These are phyloP conservation scores for Bostrychus sinensis DNA, from an alignment of 2,113 vertebrate genomes.

Conservation along the genomic window DNA sequence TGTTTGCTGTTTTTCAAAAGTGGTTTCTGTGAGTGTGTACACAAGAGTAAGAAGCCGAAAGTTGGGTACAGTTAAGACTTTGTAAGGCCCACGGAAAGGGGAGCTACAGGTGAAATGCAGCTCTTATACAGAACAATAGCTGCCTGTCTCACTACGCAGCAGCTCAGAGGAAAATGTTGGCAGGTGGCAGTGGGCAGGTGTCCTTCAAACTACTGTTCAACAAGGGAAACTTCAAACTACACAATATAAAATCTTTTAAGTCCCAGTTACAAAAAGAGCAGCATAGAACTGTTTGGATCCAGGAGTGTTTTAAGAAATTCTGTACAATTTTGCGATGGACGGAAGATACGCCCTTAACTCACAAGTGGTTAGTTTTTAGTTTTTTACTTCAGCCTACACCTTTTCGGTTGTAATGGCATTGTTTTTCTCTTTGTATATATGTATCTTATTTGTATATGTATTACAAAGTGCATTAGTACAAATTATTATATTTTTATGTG, in stretches of 20 bases:
- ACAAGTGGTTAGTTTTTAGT: too few relatives aligned
- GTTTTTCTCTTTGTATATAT: too few relatives aligned
- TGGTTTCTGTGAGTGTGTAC: not conserved
- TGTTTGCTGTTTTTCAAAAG: not conserved
- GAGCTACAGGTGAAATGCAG: conserved; percentile 23
- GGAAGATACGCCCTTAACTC: too few relatives aligned
- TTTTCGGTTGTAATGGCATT: too few relatives aligned
- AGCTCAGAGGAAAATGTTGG: conserved; percentile 31
- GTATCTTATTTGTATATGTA: too few relatives aligned
- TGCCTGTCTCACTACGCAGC: conserved; percentile 31
- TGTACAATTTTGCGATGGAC: too few relatives aligned
- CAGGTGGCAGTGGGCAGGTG: conserved; percentile 24
- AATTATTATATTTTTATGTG: too few relatives aligned
- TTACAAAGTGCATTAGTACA: too few relatives aligned
- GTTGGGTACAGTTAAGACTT: conserved; percentile 1
- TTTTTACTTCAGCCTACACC: too few relatives aligned
- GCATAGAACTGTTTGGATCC: too few relatives aligned
- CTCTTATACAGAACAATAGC: conserved; percentile 42
- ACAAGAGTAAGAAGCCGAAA: conserved; percentile 1
- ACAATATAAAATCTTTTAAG: not conserved
- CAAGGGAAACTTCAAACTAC: not conserved
- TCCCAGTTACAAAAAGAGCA: too few relatives aligned
- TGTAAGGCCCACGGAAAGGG: conserved; percentile 1
- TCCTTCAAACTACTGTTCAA: conserved; percentile 21
- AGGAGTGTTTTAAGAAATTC: too few relatives aligned